Conservation (phyloP, 2,797 vertebrate genomes). For the Sternotherus odoratus region DNA sequence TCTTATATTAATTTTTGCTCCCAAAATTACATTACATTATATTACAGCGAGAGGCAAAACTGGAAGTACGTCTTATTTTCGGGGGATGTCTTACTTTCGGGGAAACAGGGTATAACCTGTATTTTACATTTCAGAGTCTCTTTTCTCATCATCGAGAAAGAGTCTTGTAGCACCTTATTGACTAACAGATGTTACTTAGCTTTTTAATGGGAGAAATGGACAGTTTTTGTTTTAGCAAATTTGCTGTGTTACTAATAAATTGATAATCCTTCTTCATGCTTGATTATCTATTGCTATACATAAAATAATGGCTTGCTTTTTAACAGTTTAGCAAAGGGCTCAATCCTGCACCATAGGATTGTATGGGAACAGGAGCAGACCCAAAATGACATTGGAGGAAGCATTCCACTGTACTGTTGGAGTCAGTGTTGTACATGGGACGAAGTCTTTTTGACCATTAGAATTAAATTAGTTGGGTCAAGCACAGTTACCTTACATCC, state of each 20-base stretch:
- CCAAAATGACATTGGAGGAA: neutral
- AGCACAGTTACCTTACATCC: neutral
- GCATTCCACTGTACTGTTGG: neutral
- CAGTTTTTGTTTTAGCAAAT: neutral
- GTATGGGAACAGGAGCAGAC: neutral
- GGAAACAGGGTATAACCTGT: too few relatives aligned
- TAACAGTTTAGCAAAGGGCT: neutral
- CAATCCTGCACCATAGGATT: neutral
- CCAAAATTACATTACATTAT: too few relatives aligned
- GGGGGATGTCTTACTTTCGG: too few relatives aligned
- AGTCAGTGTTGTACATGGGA: neutral
- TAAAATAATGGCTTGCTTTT: neutral
- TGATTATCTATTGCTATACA: neutral
- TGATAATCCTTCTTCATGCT: conserved; percentile 21
- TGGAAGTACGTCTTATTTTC: too few relatives aligned
- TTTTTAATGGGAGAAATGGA: neutral
- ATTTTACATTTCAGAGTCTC: neutral
- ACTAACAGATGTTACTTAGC: neutral
- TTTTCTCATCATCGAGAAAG: neutral
- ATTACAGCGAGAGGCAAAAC: too few relatives aligned
- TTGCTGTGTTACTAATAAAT: neutral
- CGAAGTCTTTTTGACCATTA: neutral
- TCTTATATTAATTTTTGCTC: too few relatives aligned
- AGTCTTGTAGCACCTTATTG: too few relatives aligned
- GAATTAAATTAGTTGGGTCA: neutral